Evolutionary conservation across 2,888 invertebrate species (phyloP).

Genomic region (Hanleya hanleyi): DNA sequence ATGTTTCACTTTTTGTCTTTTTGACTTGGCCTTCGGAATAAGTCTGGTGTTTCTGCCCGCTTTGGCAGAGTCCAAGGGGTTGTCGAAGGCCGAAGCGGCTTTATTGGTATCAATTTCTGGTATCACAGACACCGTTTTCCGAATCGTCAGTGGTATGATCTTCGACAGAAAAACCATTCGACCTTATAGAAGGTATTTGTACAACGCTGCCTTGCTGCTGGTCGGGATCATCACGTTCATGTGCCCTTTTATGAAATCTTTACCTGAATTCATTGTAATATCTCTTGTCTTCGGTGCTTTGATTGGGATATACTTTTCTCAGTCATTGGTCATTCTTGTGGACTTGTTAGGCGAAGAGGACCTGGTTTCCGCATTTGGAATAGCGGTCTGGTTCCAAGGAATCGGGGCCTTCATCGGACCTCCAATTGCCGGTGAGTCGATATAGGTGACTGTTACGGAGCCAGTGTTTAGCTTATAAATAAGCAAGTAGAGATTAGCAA

Average conservation of each 20-base stretch:
- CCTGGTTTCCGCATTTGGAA: conserved; percentile 56
- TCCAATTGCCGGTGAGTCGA: conserved; percentile 59
- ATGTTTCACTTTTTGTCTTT: neutral
- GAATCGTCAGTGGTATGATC: neutral
- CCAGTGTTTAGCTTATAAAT: too few relatives aligned
- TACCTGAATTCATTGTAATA: neutral
- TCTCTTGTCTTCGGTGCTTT: conserved; percentile 49
- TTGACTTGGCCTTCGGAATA: neutral
- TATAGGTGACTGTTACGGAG: too few relatives aligned
- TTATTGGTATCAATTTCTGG: neutral
- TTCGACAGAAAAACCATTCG: neutral
- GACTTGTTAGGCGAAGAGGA: conserved; percentile 58
- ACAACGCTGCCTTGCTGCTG: neutral
- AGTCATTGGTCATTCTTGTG: conserved; percentile 61
- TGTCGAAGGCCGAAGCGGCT: neutral
- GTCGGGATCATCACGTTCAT: neutral
- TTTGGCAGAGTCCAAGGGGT: neutral
- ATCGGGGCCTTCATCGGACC: conserved; percentile 55
- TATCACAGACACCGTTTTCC: neutral
- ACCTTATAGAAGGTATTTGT: neutral
- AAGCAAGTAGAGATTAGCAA: too few relatives aligned
- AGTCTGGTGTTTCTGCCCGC: conserved; percentile 9
- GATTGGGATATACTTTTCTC: conserved; percentile 57
- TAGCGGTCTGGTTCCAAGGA: conserved; percentile 57
- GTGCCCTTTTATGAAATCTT: neutral